Evolutionary conservation across 2,113 vertebrate genomes (phyloP).

Genomic region (Thalassarche chlororhynchos): DNA sequence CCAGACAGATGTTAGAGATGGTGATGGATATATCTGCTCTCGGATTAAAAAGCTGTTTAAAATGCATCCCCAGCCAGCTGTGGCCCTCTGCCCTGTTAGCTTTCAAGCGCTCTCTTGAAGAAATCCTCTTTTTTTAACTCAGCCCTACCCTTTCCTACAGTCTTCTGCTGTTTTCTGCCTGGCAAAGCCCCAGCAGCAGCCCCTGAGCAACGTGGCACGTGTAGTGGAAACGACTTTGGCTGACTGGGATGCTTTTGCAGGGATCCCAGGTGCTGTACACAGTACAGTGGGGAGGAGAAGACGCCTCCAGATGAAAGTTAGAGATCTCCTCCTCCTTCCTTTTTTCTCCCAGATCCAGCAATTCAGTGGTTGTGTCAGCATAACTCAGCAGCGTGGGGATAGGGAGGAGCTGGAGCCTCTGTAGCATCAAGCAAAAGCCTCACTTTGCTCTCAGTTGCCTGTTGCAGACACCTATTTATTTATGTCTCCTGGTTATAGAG

Average conservation of each 20-base stretch:
- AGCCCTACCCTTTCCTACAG: not conserved
- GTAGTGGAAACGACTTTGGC: not conserved
- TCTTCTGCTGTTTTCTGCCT: not conserved
- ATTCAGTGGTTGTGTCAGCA: not conserved
- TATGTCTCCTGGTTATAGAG: not conserved
- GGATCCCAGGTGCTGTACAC: not conserved
- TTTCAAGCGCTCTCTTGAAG: not conserved
- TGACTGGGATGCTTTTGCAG: not conserved
- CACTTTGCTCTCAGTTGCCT: not conserved
- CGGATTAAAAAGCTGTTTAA: conserved; percentile 6
- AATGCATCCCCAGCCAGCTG: not conserved
- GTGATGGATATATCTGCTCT: not conserved
- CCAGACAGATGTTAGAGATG: not conserved
- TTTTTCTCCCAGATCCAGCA: not conserved
- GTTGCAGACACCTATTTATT: not conserved
- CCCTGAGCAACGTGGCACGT: not conserved
- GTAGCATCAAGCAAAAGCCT: not conserved
- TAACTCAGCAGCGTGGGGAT: not conserved
- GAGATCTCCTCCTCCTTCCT: not conserved
- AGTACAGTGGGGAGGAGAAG: not conserved
- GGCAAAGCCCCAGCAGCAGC: conserved; percentile 1
- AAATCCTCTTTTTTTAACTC: not conserved
- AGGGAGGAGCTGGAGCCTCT: not conserved
- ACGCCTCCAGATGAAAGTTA: not conserved
- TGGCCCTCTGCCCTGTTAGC: not conserved